Percentiles rank a stretch among this genome's conserved stretches.
phyloP scores from a whole-genome alignment of 2,888 invertebrate species.

The Elmis aenea region DNA sequence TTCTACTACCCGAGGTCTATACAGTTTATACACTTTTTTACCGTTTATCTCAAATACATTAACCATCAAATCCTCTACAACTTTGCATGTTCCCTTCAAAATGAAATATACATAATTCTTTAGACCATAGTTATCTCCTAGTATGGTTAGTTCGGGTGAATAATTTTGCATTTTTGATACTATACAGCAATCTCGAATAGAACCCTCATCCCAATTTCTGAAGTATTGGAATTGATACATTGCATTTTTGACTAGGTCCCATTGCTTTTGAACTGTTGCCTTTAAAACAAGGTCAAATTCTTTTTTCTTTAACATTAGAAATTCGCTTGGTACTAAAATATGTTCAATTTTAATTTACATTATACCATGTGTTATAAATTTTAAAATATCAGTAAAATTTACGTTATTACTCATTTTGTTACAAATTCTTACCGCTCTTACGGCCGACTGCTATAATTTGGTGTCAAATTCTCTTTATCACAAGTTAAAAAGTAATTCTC shows the following conservation, averaged over 20 bases:
- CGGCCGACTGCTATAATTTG: too few species aligned
- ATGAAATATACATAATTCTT: conserved; percentile 49
- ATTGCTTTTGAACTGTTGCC: conserved; percentile 54
- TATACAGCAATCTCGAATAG: conserved; percentile 61
- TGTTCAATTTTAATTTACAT: too few species aligned
- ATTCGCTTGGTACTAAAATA: conserved; percentile 54
- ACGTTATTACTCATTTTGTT: too few species aligned
- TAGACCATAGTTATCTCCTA: conserved; percentile 52
- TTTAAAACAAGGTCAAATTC: conserved; percentile 60
- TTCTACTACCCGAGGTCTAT: conserved; percentile 25
- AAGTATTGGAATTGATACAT: conserved; percentile 62
- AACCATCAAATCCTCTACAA: conserved; percentile 55
- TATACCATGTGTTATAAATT: too few species aligned
- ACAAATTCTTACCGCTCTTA: too few species aligned
- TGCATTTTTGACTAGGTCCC: conserved; percentile 57
- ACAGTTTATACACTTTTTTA: conserved; percentile 31
- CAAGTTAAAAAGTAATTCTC: too few species aligned
- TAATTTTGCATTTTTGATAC: conserved; percentile 58
- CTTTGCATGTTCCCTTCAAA: conserved; percentile 53
- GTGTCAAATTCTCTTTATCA: too few species aligned
- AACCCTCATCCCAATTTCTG: conserved; percentile 55
- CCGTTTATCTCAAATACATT: conserved; percentile 42
- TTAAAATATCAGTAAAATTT: too few species aligned
- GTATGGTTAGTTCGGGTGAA: conserved; percentile 51
- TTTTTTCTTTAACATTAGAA: conserved; percentile 57